Conservation (phyloP, 2,888 invertebrate species). For the Pegoplata infirma region DNA sequence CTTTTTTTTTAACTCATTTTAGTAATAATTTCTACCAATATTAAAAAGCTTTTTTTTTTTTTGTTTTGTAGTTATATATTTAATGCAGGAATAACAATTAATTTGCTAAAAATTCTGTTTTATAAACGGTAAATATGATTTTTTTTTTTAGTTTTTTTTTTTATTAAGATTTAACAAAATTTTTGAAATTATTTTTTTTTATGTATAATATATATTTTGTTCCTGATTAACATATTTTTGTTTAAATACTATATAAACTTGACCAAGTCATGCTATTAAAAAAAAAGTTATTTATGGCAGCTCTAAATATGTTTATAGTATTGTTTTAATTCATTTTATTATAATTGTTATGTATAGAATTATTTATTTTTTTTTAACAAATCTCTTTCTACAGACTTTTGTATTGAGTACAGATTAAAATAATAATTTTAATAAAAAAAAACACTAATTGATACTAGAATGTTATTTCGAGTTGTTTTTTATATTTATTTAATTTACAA, state of each 20-base stretch:
- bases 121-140: too few species aligned
- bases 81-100: constrained; percentile 50
- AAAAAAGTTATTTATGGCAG: constrained; percentile 47
- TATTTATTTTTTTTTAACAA: constrained; percentile 12
- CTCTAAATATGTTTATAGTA: constrained; percentile 34
- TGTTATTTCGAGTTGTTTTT: neutral
- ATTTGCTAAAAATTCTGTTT: constrained; percentile 29
- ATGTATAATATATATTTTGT: too few species aligned
- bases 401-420: neutral
- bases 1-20: constrained; percentile 19
- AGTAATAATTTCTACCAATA: constrained; percentile 42
- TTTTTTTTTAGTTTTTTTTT: constrained; percentile 27
- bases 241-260: constrained; percentile 26
- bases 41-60: constrained; percentile 45
- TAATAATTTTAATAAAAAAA: neutral
- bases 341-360: too few species aligned
- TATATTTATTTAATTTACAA: too few species aligned
- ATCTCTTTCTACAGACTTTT: constrained; percentile 10
- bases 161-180: constrained; percentile 23
- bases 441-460: neutral
- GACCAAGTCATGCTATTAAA: constrained; percentile 19
- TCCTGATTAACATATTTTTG: constrained; percentile 29
- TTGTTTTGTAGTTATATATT: constrained; percentile 26
- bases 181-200: constrained; percentile 19
- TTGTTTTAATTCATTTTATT: neutral